Base-by-base conservation (phyloP, 2,797 vertebrate genomes). In the Amniataba percoides region DNA sequence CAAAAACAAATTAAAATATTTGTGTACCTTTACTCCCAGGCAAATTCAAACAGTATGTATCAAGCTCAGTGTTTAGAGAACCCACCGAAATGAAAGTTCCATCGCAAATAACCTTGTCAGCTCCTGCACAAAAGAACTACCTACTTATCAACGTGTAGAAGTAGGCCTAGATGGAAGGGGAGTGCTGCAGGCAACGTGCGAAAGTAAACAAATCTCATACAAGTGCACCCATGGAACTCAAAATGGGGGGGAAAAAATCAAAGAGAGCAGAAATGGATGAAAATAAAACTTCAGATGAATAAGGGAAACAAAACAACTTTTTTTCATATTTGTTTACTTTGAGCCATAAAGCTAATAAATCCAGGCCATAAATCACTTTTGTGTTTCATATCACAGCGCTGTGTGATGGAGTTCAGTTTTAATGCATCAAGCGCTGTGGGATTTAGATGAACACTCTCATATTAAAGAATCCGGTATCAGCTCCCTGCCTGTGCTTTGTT, bases 131-230 rank as follows among this genome's bases (percentile, higher is more conserved):
- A 74, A n/a, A 67, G 34, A 46, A 39, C 39, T 56, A 58, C 51
- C 53, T 74, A 74, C 82, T 85, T 87, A 90, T 84, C 83, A 85
- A 72, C 55, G 52, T 60, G 63, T 69, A 81, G 70, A 86, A 65
- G 72, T 60, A 82, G 78, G 73, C 77, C 55, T 66, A 55, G 79
- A 83, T 91, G 79, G 81, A 84, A 81, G 70, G 71, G 48, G 55
- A 85, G 45, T 16, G 88, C 89, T 83, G 77, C 72, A 85, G 90
- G 90, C 85, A 19, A 49, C 77, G 67, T 80, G 71, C 64, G 73
- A 80, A 80, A 75, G 75, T 87, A 89, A 91, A 91, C 75, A 90
- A 71, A 79, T 77, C 77, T 77, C 64, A 84, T 66, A 75, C 81
- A 83, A 89, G 51, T 85, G 82, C 73, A 84, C 49, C 75, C 45